Evolutionary conservation across 2,797 vertebrate genomes (phyloP).

Genomic region (Nyctibius grandis): DNA sequence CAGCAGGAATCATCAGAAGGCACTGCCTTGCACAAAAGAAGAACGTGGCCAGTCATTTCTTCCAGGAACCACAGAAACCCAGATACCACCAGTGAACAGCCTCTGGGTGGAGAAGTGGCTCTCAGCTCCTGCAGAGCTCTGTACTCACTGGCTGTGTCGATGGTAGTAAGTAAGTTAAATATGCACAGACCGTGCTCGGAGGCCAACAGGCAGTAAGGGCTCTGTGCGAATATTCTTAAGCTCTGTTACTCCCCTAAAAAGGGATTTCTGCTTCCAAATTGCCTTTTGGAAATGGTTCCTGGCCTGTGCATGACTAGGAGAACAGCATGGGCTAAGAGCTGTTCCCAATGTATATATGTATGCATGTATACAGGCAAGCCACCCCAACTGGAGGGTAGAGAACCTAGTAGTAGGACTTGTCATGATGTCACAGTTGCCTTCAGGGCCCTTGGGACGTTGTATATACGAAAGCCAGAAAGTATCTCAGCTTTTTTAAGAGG

Average conservation of each 20-base stretch:
- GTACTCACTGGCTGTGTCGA: not conserved
- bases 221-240: not conserved
- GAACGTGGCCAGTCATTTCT: not conserved
- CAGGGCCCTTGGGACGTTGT: not conserved
- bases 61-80: not conserved
- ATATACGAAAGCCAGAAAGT: not conserved
- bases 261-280: not conserved
- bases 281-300: not conserved
- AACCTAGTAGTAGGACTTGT: not conserved
- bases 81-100: not conserved
- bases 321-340: not conserved
- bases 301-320: not conserved
- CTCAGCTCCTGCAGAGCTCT: not conserved
- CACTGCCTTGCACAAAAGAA: not conserved
- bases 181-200: fast-evolving
- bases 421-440: not conserved
- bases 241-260: not conserved
- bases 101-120: not conserved
- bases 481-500: not conserved
- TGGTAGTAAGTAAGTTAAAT: not conserved
- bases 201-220: not conserved
- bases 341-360: not conserved
- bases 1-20: constrained; percentile 10
- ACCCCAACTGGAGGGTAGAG: not conserved
- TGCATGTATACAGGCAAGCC: not conserved